Evolutionary conservation across 2,113 vertebrate species (phyloP).

Genomic region (Serinus canaria): DNA sequence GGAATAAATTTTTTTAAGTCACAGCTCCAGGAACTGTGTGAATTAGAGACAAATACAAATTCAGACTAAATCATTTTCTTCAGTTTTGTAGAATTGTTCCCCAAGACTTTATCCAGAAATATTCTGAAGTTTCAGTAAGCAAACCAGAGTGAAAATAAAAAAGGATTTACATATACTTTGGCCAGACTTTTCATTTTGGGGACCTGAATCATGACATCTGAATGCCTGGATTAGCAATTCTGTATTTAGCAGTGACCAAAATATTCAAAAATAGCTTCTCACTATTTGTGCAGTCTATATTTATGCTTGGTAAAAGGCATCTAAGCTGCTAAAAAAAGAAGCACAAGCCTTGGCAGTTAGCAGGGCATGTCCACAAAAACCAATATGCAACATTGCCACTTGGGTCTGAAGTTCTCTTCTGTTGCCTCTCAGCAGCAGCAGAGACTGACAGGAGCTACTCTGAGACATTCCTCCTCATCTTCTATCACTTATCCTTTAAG

Average conservation of each 20-base stretch:
- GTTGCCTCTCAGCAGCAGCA: neutral
- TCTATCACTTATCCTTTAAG: neutral
- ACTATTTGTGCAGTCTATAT: conserved; percentile 37
- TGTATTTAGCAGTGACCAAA: conserved; percentile 51
- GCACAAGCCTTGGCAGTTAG: neutral
- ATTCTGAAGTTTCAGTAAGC: neutral
- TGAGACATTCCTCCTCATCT: neutral
- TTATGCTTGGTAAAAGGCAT: conserved; percentile 41
- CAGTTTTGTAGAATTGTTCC: neutral
- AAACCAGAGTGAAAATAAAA: neutral
- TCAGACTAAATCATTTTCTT: neutral
- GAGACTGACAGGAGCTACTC: neutral
- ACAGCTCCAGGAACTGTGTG: neutral
- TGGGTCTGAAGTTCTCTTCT: neutral
- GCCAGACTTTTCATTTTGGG: neutral
- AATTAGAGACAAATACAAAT: neutral
- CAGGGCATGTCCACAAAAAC: neutral
- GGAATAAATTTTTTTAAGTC: neutral
- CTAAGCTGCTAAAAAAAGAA: conserved; percentile 40
- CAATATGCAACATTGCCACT: neutral
- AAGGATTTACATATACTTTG: neutral
- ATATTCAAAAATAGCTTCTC: conserved; percentile 50
- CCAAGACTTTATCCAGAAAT: neutral
- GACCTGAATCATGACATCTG: conserved; percentile 40
- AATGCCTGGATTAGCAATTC: conserved; percentile 48